These are phyloP conservation scores for Phaethon lepturus DNA, from an alignment of 2,113 vertebrate species.

Conservation along the genomic window DNA sequence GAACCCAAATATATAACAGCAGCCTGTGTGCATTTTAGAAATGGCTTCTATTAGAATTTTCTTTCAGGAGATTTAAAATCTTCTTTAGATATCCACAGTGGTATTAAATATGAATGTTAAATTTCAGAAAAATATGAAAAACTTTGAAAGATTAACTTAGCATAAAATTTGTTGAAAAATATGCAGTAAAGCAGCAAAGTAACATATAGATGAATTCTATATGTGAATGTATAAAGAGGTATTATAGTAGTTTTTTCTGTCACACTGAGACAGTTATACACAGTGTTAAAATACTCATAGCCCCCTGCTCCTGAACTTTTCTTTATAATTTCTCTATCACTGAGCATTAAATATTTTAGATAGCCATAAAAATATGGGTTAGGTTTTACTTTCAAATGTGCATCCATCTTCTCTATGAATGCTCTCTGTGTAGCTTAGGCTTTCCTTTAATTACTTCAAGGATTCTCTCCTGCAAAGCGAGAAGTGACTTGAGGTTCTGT, in stretches of 20 bases:
- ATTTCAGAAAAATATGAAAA: background rate
- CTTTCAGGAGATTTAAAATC: background rate
- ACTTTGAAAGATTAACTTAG: background rate
- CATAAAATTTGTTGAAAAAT: background rate
- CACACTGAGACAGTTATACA: background rate
- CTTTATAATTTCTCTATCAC: background rate
- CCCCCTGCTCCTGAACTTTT: background rate
- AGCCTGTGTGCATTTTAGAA: background rate
- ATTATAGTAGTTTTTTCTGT: background rate
- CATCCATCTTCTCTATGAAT: background rate
- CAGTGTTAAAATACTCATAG: background rate
- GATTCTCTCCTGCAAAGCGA: background rate
- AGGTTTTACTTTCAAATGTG: background rate
- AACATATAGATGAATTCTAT: background rate
- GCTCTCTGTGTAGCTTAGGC: background rate
- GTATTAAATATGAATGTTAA: background rate
- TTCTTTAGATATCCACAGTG: background rate
- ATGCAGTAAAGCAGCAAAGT: background rate
- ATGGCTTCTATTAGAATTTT: background rate
- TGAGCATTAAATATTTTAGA: background rate
- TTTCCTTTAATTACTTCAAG: background rate
- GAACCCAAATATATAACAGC: background rate
- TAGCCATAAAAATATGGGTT: background rate
- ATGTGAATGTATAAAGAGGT: background rate
- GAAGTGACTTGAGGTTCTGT: background rate